Conservation (phyloP, 2,113 vertebrate species). For the Hassar affinis region DNA sequence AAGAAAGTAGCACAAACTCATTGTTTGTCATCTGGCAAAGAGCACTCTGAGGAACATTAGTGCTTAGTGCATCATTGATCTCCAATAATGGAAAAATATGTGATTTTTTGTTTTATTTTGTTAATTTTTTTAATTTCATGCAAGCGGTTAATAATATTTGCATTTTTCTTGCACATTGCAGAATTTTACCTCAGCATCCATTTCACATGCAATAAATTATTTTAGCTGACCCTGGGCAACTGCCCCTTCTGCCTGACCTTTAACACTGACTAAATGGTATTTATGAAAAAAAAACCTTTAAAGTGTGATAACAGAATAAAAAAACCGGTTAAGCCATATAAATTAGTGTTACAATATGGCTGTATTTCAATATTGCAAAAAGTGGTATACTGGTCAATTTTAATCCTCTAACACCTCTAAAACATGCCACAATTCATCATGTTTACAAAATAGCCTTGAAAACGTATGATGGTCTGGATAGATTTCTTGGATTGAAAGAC, state of each 20-base stretch:
- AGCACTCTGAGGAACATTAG: neutral
- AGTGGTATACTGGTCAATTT: neutral
- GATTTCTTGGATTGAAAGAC: conserved; percentile 9
- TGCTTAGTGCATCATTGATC: too few species aligned
- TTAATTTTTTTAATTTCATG: neutral
- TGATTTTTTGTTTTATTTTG: too few species aligned
- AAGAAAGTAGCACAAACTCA: neutral
- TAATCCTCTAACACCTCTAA: neutral
- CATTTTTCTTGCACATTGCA: neutral
- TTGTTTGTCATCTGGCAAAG: neutral
- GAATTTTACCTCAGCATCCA: neutral
- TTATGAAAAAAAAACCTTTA: neutral
- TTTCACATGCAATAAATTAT: neutral
- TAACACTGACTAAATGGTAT: neutral
- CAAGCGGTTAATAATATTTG: neutral
- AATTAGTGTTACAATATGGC: neutral
- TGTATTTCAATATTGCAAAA: neutral
- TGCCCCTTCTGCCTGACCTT: neutral
- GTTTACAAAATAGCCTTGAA: neutral
- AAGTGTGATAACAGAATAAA: neutral
- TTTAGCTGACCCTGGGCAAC: neutral
- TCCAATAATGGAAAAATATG: neutral
- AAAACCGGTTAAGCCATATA: neutral
- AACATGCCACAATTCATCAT: neutral
- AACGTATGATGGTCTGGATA: neutral